These are phyloP conservation scores for Choristoneura rosaceana DNA, from an alignment of 2,888 invertebrate genomes.

Conservation along the genomic window DNA sequence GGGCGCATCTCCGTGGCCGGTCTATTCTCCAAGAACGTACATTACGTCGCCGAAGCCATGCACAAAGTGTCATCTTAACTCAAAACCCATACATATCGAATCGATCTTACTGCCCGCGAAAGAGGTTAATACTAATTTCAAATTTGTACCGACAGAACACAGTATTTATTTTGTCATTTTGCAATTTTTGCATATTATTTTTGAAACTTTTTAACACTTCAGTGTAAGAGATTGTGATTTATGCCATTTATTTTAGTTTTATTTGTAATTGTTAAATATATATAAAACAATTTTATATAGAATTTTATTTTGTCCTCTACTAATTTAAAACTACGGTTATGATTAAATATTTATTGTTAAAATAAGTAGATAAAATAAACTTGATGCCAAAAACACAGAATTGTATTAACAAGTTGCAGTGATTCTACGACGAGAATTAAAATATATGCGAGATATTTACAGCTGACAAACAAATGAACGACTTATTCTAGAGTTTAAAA, in stretches of 20 bases:
- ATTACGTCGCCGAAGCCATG: slow-evolving; percentile 96
- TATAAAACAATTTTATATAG: slow-evolving; percentile 51
- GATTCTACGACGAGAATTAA: slow-evolving; percentile 73
- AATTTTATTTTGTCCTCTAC: slow-evolving; percentile 46
- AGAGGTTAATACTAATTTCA: slow-evolving; percentile 25
- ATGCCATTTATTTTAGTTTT: slow-evolving; percentile 47
- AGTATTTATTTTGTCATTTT: slow-evolving; percentile 63
- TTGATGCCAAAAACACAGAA: slow-evolving; percentile 82
- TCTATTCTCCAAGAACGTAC: slow-evolving; percentile 96
- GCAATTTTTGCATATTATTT: slow-evolving; percentile 44
- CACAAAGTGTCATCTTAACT: slow-evolving; percentile 94
- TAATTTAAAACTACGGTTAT: slow-evolving; percentile 53
- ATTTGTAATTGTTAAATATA: slow-evolving; percentile 44
- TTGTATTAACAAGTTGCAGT: slow-evolving; percentile 76
- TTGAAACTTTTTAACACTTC: slow-evolving; percentile 38
- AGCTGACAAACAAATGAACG: slow-evolving; percentile 76
- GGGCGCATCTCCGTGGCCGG: slow-evolving; percentile 99
- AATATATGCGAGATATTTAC: slow-evolving; percentile 80
- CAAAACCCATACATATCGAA: slow-evolving; percentile 42
- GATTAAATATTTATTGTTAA: slow-evolving; percentile 83
- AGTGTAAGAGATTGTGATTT: slow-evolving; percentile 45
- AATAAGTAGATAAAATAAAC: slow-evolving; percentile 85
- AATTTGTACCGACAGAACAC: slow-evolving; percentile 54
- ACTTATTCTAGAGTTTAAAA: slow-evolving; percentile 64
- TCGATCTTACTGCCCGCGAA: slow-evolving; percentile 40